Percentiles rank a stretch among this genome's conserved stretches.
Evolutionary conservation across 2,888 invertebrate species (phyloP).

Genomic region (Ophonus ardosiacus): DNA sequence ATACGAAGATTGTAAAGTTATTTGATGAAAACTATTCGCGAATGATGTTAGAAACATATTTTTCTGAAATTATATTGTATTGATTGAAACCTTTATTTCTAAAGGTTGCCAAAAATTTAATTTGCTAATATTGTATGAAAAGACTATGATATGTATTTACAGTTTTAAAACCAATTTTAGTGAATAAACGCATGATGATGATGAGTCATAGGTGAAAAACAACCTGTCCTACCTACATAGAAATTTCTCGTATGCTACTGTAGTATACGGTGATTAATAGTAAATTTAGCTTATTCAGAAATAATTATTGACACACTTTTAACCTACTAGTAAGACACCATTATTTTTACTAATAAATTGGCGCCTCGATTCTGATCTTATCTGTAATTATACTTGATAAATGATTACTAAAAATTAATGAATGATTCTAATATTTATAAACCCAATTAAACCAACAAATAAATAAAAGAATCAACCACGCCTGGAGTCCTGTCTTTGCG

Average conservation of each 20-base stretch:
- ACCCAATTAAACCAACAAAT: constrained; percentile 22
- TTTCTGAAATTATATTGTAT: too few relatives aligned
- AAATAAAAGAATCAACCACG: constrained; percentile 14
- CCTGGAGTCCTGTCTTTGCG: constrained; percentile 2
- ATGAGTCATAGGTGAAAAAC: background rate
- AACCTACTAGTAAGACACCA: constrained; percentile 35
- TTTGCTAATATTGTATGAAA: too few relatives aligned
- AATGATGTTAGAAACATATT: too few relatives aligned
- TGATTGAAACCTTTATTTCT: too few relatives aligned
- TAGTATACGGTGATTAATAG: constrained; percentile 20
- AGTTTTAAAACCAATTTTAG: background rate
- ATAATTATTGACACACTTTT: constrained; percentile 44
- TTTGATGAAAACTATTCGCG: too few relatives aligned
- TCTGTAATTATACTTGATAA: constrained; percentile 37
- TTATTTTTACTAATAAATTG: constrained; percentile 42
- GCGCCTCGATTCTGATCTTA: constrained; percentile 19
- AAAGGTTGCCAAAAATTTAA: too few relatives aligned
- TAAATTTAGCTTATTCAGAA: constrained; percentile 30
- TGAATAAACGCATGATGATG: background rate
- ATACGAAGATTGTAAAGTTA: too few relatives aligned
- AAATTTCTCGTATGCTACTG: background rate
- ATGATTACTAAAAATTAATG: constrained; percentile 28
- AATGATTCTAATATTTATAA: constrained; percentile 33
- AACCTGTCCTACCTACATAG: background rate
- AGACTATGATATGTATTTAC: background rate